Evolutionary conservation across 2,888 invertebrate genomes (phyloP).

Genomic region (Saturnia pavonia): DNA sequence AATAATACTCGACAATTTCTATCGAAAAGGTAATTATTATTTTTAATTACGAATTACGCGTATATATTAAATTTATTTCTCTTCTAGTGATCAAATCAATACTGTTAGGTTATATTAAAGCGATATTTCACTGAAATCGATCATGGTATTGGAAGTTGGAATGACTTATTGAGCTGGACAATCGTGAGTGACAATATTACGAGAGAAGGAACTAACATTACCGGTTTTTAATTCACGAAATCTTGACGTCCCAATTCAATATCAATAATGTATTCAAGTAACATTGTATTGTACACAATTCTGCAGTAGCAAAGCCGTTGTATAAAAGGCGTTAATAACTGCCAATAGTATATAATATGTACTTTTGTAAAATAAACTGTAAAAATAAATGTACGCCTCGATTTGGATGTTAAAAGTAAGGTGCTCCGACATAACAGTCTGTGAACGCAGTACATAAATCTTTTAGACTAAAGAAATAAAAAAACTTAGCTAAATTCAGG

Average conservation of each 20-base stretch:
- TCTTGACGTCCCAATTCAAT: constrained; percentile 52
- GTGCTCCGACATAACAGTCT: constrained; percentile 15
- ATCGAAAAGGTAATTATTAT: neutral
- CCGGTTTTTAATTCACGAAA: constrained; percentile 29
- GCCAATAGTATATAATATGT: constrained; percentile 67
- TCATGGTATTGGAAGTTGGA: neutral
- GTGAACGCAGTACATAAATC: constrained; percentile 8
- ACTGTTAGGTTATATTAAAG: neutral
- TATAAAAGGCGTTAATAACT: constrained; percentile 66
- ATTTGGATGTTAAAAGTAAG: constrained; percentile 47
- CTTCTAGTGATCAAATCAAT: neutral
- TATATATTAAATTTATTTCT: neutral
- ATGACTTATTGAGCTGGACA: too few species aligned
- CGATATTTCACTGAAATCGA: neutral
- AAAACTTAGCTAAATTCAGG: constrained; percentile 14
- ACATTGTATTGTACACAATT: constrained; percentile 42
- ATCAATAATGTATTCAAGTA: constrained; percentile 39
- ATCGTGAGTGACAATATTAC: neutral
- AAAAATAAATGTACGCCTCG: constrained; percentile 59
- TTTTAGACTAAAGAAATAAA: neutral
- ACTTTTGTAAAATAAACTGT: constrained; percentile 67
- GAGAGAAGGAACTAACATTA: neutral
- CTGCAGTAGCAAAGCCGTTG: constrained; percentile 45
- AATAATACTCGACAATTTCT: neutral
- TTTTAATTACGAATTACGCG: neutral